A percentile compares a stretch with the other conserved stretches of the same genome.
These are phyloP conservation scores for Trinorchestia longiramus DNA, from an alignment of 1,140 invertebrate species.

Conservation along the genomic window DNA sequence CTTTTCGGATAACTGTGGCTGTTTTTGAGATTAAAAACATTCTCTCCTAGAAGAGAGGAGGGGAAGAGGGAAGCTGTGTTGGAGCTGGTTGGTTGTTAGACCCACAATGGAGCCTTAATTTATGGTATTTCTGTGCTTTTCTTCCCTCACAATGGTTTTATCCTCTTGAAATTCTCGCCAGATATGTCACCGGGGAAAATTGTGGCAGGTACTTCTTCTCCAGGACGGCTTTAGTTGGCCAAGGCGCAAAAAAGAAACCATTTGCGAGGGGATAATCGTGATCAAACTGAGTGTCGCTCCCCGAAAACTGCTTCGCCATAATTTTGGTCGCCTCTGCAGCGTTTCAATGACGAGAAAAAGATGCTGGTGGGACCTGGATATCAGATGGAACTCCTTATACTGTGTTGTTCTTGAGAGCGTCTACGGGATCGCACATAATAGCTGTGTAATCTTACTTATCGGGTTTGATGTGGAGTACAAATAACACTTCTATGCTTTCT, in stretches of 20 bases:
- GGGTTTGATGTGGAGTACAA: too few species aligned
- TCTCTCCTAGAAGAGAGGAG: neutral
- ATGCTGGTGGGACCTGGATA: neutral
- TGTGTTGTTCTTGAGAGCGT: neutral
- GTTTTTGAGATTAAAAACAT: slow-evolving; percentile 31
- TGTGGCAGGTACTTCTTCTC: slow-evolving; percentile 22
- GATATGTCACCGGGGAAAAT: slow-evolving; percentile 43
- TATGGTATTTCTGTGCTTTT: slow-evolving; percentile 47
- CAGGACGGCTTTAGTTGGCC: neutral
- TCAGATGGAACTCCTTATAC: neutral
- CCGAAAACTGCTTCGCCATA: neutral
- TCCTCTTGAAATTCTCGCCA: slow-evolving; percentile 46
- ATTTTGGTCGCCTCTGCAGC: neutral
- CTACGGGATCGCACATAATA: neutral
- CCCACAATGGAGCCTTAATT: slow-evolving; percentile 34
- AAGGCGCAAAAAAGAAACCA: slow-evolving; percentile 30
- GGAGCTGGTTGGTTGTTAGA: neutral
- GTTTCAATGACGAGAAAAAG: slow-evolving; percentile 1
- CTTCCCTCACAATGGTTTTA: slow-evolving; percentile 41
- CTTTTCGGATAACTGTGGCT: neutral
- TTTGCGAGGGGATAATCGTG: slow-evolving; percentile 29
- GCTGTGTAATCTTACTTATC: too few species aligned
- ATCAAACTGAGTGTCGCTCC: slow-evolving; percentile 11
- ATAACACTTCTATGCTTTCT: too few species aligned
- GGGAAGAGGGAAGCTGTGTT: neutral